A percentile compares a stretch with the other conserved stretches of the same genome.
phyloP scores from a whole-genome alignment of 2,113 vertebrate genomes.

The Eupsittula cactorum region DNA sequence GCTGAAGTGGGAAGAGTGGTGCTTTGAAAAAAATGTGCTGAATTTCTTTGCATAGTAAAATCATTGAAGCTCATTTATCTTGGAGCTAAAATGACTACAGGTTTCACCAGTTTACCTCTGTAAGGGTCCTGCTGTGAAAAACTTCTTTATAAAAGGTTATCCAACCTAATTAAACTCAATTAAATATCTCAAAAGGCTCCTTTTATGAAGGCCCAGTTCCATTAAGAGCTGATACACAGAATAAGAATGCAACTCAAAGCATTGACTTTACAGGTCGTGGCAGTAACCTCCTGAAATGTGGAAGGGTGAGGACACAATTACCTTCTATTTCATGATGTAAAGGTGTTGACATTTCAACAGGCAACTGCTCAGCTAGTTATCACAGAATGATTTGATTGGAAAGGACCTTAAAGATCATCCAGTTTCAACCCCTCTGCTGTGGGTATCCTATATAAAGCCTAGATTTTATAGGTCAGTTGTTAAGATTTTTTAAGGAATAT shows the following conservation, averaged over 20 bases:
- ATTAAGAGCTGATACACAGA: neutral
- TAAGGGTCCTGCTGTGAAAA: neutral
- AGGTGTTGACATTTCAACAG: neutral
- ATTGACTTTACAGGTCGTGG: neutral
- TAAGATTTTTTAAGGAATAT: neutral
- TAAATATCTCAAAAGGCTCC: neutral
- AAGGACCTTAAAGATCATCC: neutral
- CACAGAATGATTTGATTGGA: neutral
- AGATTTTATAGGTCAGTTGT: neutral
- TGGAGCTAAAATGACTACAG: neutral
- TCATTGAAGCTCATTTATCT: neutral
- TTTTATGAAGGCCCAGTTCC: neutral
- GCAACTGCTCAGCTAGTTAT: neutral
- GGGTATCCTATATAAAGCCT: neutral
- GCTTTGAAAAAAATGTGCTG: neutral
- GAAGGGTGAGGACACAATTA: fast-evolving
- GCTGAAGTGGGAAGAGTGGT: neutral
- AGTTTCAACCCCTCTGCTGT: neutral
- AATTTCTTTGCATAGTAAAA: neutral
- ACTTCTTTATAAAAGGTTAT: neutral
- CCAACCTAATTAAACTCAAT: neutral
- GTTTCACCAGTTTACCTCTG: neutral
- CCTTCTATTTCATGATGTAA: fast-evolving
- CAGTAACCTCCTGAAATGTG: neutral
- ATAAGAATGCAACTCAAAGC: neutral